Conservation (phyloP, 2,888 invertebrate genomes). For the Lithophane socia region DNA sequence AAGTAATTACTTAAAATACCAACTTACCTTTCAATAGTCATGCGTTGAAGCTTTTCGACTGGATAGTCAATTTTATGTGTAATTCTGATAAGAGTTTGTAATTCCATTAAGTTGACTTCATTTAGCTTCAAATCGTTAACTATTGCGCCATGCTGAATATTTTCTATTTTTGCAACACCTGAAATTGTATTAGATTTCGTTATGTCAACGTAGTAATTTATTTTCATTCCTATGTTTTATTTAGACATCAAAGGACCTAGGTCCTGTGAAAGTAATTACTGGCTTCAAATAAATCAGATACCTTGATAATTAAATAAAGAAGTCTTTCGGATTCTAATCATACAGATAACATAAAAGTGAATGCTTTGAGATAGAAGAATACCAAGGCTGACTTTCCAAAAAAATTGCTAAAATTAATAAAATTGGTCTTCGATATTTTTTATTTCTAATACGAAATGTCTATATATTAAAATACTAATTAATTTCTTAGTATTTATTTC, state of each 20-base stretch:
- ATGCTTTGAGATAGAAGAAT: background rate
- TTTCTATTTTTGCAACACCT: slow-evolving; percentile 68
- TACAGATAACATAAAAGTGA: background rate
- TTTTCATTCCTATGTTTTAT: background rate
- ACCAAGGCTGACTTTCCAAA: background rate
- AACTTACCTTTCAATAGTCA: slow-evolving; percentile 70
- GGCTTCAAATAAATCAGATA: slow-evolving; percentile 18
- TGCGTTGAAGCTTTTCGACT: slow-evolving; percentile 61
- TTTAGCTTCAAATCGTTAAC: slow-evolving; percentile 63
- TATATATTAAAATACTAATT: too few species aligned
- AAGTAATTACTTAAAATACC: slow-evolving; percentile 38
- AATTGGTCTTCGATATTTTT: background rate
- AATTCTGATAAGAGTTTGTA: slow-evolving; percentile 67
- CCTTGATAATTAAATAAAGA: background rate
- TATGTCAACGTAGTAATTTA: background rate
- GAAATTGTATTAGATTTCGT: slow-evolving; percentile 30
- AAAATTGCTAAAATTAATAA: background rate
- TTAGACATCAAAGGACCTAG: background rate
- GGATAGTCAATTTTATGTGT: slow-evolving; percentile 62
- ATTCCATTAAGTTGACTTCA: slow-evolving; percentile 68
- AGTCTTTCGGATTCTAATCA: slow-evolving; percentile 4
- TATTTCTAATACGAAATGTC: background rate
- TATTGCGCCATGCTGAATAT: slow-evolving; percentile 52
- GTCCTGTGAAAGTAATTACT: background rate
- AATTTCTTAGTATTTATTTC: too few species aligned